Percentiles rank a stretch among this genome's conserved stretches.
These are phyloP conservation scores for Drosophila bunnanda DNA, from an alignment of 2,888 invertebrate genomes.

Conservation along the genomic window DNA sequence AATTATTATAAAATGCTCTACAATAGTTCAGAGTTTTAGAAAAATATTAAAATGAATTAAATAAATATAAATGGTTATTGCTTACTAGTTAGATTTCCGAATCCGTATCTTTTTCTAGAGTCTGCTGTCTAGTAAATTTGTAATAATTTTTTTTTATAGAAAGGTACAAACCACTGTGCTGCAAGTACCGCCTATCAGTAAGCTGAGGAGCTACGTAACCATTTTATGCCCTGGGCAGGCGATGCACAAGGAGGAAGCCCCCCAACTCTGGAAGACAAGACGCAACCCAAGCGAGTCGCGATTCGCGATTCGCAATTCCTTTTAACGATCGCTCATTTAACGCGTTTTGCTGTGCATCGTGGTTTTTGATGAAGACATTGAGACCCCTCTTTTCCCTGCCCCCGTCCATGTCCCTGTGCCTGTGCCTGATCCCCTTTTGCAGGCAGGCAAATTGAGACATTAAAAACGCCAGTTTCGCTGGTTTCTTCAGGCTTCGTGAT, in stretches of 20 bases:
- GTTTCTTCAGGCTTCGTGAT: slow-evolving; percentile 34
- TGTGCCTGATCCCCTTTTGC: slow-evolving; percentile 15
- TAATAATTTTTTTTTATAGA: too few species aligned
- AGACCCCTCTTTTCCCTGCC: slow-evolving; percentile 42
- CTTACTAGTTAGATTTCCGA: too few species aligned
- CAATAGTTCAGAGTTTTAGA: too few species aligned
- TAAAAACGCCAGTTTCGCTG: slow-evolving; percentile 66
- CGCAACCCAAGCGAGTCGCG: slow-evolving; percentile 52
- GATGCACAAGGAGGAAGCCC: slow-evolving; percentile 47
- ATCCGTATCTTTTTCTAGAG: too few species aligned
- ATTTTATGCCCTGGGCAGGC: slow-evolving; percentile 43
- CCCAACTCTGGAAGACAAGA: slow-evolving; percentile 39
- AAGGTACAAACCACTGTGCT: slow-evolving; percentile 17
- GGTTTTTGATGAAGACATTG: slow-evolving; percentile 76
- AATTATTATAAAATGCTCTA: too few species aligned
- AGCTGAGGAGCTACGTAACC: slow-evolving; percentile 48
- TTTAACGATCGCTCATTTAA: slow-evolving; percentile 79
- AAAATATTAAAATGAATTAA: too few species aligned
- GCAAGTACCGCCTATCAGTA: slow-evolving; percentile 40
- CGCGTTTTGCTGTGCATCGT: slow-evolving; percentile 68
- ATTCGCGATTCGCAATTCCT: slow-evolving; percentile 61
- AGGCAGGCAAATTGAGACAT: slow-evolving; percentile 81
- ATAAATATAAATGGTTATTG: too few species aligned
- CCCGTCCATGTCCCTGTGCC: too few species aligned
- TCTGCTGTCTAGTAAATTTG: too few species aligned